Evolutionary conservation across 2,888 invertebrate genomes (phyloP).

Genomic region (Chironomus riparius): DNA sequence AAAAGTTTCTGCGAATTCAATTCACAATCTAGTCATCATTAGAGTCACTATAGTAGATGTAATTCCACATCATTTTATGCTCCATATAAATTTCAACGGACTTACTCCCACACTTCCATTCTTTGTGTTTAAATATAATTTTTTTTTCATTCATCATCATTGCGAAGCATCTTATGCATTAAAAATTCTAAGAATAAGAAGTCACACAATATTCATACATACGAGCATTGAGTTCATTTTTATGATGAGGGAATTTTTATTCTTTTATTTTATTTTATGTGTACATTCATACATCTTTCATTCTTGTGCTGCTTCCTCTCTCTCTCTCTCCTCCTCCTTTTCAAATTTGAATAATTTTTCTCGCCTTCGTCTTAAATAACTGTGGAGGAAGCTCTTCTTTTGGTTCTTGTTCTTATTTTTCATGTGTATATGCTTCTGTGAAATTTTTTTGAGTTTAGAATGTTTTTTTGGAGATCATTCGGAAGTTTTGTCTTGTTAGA

Average conservation of each 20-base stretch:
- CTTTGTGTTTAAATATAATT: not conserved
- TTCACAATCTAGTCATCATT: too few relatives aligned
- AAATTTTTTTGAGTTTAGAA: not conserved
- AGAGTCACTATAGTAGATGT: too few relatives aligned
- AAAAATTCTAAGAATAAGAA: slow-evolving; percentile 9
- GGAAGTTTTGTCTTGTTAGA: not conserved
- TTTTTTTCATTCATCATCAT: not conserved
- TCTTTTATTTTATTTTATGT: not conserved
- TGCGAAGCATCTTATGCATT: slow-evolving; percentile 8
- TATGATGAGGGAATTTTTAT: not conserved
- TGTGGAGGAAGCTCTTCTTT: not conserved
- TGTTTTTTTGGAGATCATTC: not conserved
- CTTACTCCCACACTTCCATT: not conserved
- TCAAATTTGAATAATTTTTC: not conserved
- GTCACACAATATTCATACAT: not conserved
- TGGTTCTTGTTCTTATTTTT: not conserved
- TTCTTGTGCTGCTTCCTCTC: too few relatives aligned
- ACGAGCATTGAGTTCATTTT: slow-evolving; percentile 10
- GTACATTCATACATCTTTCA: too few relatives aligned
- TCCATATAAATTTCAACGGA: too few relatives aligned
- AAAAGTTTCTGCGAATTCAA: too few relatives aligned
- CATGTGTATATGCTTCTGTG: not conserved
- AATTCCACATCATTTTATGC: too few relatives aligned
- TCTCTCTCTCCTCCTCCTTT: too few relatives aligned
- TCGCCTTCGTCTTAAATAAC: not conserved